Evolutionary conservation across 1,140 invertebrate species (phyloP), one percentile per base, ranked within the genome.

Genomic region (Ceratoteleas bidentatus): DNA sequence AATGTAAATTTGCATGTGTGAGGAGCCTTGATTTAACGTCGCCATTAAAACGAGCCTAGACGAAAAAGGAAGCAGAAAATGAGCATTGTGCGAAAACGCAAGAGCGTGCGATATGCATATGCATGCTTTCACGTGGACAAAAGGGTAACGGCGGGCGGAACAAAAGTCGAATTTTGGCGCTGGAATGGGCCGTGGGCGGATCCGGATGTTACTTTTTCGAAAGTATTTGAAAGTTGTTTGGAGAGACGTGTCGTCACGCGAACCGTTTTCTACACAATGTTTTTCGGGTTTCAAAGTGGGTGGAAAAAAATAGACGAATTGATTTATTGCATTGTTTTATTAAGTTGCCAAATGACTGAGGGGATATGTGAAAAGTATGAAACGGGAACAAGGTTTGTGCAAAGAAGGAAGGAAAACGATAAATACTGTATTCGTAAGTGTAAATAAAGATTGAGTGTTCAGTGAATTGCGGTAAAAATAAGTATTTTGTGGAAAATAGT

Each of bases 61-160:
- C 78, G 60, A 75, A 81, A 81, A 81, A 81, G 78, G 78, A 75
- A 81, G 15, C 53, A 72, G 33, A 40, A 72, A 81, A 81, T 72
- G 61, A 72, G 60, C 38, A 75, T 81, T 66, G 40, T 66, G 16
- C 64, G 45, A 81, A 73, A 80, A 72, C 50, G 24, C 13, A 60
- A 53, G 54, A 65, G 32, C 33, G 34, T 50, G 56, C 57, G 62
- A 61, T 73, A 73, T 80, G 56, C 68, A 61, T 65, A 69, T 57
- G 77, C 56, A 64, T 57, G 52, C 14, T 43, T 56, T 13, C 2
- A 24, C 10, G 0, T 34, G 16, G 15, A 74, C 53, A 64, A 62
- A 68, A 56, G 56, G 16, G 60, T 52, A 68, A 61, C 33, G 47
- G 24, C 53, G n/a, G 14, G 3, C 8, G 0, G 11, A 69, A 77